phyloP scores from a whole-genome alignment of 2,797 vertebrate genomes.

The Coracias cyanogaster region DNA sequence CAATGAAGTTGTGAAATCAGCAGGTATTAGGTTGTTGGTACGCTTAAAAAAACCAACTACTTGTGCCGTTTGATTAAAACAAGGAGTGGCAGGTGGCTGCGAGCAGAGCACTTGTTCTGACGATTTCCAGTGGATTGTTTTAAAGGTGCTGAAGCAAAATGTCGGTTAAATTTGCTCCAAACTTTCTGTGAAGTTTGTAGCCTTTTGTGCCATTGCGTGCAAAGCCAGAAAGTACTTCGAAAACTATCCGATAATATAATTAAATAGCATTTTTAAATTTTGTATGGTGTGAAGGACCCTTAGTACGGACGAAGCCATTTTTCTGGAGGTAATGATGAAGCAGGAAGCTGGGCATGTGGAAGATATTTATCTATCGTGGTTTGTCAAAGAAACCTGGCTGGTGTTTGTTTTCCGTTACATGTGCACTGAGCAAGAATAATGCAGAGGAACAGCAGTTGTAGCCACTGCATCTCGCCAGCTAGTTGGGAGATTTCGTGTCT shows the following conservation, averaged over 20 bases:
- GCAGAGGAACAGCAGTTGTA: slow-evolving; percentile 8
- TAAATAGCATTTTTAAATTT: not conserved
- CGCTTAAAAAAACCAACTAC: not conserved
- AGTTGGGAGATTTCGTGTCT: slow-evolving; percentile 18
- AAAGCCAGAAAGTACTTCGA: not conserved
- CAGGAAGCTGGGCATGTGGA: not conserved
- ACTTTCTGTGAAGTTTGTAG: not conserved
- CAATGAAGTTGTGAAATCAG: not conserved
- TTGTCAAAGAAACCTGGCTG: slow-evolving; percentile 22
- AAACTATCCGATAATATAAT: not conserved
- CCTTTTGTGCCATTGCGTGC: not conserved
- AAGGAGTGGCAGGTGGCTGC: not conserved
- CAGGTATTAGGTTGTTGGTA: not conserved
- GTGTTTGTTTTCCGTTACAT: slow-evolving; percentile 38
- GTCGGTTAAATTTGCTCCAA: not conserved
- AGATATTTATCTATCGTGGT: not conserved
- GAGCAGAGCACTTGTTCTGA: not conserved
- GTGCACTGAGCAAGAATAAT: slow-evolving; percentile 37
- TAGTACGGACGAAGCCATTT: not conserved
- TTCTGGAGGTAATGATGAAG: not conserved
- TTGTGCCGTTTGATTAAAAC: not conserved
- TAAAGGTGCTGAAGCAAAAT: not conserved
- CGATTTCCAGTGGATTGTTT: not conserved
- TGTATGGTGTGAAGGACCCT: not conserved
- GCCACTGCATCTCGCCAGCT: not conserved